Conservation (phyloP, 2,888 invertebrate genomes). For the Archips crataeganus region DNA sequence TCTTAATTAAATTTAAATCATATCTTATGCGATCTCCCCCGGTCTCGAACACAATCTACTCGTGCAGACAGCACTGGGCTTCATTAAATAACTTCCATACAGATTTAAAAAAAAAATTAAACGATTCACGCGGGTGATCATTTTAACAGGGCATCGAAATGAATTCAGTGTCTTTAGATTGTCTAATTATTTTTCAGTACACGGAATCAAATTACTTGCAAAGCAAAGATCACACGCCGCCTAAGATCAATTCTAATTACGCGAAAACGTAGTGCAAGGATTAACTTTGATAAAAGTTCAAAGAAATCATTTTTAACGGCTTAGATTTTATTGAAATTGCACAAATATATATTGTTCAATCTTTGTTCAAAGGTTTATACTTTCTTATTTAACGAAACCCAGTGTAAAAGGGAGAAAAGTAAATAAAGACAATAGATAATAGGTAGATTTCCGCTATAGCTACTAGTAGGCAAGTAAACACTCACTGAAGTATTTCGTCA, state of each 20-base stretch:
- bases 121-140: neutral
- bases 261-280: no score
- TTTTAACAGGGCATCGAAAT: neutral
- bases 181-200: no score
- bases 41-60: slow-evolving; percentile 70
- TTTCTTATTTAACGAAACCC: slow-evolving; percentile 68
- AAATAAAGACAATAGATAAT: slow-evolving; percentile 70
- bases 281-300: no score
- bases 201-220: no score
- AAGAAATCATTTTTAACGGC: neutral
- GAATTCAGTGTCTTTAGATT: no score
- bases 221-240: no score
- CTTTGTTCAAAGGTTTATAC: neutral
- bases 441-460: slow-evolving; percentile 81
- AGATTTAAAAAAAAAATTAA: neutral
- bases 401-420: slow-evolving; percentile 70
- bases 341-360: neutral
- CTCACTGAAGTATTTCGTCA: slow-evolving; percentile 40
- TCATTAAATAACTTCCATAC: slow-evolving; percentile 45
- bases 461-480: slow-evolving; percentile 85
- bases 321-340: neutral
- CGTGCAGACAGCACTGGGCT: slow-evolving; percentile 76
- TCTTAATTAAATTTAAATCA: slow-evolving; percentile 34
- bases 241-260: no score
- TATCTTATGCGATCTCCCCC: slow-evolving; percentile 60